These are phyloP conservation scores for Rhinoraja longicauda DNA, from an alignment of 2,797 vertebrate species.

Conservation along the genomic window DNA sequence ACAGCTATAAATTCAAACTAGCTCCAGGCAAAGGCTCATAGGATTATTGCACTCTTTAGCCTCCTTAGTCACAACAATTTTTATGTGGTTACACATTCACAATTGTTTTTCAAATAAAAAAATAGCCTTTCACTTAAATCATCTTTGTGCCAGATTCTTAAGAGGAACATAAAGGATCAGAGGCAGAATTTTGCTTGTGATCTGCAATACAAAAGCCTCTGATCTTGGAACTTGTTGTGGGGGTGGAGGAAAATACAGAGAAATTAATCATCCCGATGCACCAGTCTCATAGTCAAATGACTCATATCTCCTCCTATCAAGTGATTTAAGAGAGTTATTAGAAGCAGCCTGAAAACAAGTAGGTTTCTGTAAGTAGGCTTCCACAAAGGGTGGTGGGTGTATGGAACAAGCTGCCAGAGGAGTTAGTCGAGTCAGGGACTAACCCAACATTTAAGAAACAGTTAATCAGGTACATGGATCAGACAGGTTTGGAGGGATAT, in stretches of 20 bases:
- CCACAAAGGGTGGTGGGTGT: too few relatives aligned
- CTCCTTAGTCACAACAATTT: background rate
- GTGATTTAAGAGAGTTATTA: background rate
- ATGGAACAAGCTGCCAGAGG: too few relatives aligned
- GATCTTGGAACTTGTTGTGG: background rate
- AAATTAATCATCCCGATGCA: background rate
- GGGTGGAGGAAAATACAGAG: too few relatives aligned
- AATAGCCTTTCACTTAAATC: background rate
- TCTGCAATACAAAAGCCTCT: background rate
- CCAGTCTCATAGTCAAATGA: background rate
- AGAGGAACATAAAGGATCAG: background rate
- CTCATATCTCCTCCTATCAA: background rate
- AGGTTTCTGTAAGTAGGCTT: background rate
- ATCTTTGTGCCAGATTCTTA: background rate
- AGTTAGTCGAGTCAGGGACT: too few relatives aligned
- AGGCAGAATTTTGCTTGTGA: background rate
- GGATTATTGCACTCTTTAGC: background rate
- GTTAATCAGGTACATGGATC: too few relatives aligned
- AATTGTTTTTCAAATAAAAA: background rate
- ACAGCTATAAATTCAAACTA: background rate
- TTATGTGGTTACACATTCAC: background rate
- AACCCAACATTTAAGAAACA: too few relatives aligned
- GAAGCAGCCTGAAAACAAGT: background rate
- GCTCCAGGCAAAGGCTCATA: background rate
- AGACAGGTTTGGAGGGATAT: too few relatives aligned